These are phyloP conservation scores for Chromis chromis DNA, from an alignment of 2,797 vertebrate genomes.

Conservation along the genomic window DNA sequence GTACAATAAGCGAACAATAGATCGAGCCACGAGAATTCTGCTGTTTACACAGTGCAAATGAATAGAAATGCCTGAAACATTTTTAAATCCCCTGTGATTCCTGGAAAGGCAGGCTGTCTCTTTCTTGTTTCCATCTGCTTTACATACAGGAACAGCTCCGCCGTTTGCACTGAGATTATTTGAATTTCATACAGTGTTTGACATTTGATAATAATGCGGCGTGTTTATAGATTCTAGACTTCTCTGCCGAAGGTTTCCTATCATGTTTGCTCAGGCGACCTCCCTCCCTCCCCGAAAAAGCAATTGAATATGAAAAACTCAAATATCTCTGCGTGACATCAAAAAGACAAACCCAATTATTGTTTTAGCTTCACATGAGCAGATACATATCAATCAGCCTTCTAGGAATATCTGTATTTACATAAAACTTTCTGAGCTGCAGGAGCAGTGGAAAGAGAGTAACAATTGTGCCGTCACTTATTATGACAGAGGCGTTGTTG, in stretches of 20 bases:
- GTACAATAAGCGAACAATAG: slow-evolving; percentile 58
- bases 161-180: slow-evolving; percentile 76
- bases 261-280: slow-evolving; percentile 74
- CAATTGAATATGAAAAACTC: slow-evolving; percentile 49
- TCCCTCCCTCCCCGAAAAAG: slow-evolving; percentile 25
- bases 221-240: slow-evolving; percentile 69
- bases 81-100: slow-evolving; percentile 73
- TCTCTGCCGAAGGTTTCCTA: slow-evolving; percentile 58
- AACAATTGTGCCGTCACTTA: slow-evolving; percentile 28
- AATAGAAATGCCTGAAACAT: slow-evolving; percentile 74
- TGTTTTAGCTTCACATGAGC: slow-evolving; percentile 58
- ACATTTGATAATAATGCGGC: slow-evolving; percentile 75
- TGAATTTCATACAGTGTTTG: slow-evolving; percentile 80
- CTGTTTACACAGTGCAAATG: slow-evolving; percentile 71
- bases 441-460: slow-evolving; percentile 12
- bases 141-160: slow-evolving; percentile 71
- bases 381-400: slow-evolving; percentile 62
- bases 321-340: slow-evolving; percentile 64
- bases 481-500: slow-evolving; percentile 20
- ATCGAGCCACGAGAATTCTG: slow-evolving; percentile 55
- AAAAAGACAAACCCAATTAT: slow-evolving; percentile 65
- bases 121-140: slow-evolving; percentile 70
- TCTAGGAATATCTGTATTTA: slow-evolving; percentile 50
- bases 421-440: slow-evolving; percentile 48
- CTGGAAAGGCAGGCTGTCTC: slow-evolving; percentile 47